Evolutionary conservation across 2,888 invertebrate species (phyloP), one percentile per base, ranked within the genome.

Genomic region (Xanthia icteritia): DNA sequence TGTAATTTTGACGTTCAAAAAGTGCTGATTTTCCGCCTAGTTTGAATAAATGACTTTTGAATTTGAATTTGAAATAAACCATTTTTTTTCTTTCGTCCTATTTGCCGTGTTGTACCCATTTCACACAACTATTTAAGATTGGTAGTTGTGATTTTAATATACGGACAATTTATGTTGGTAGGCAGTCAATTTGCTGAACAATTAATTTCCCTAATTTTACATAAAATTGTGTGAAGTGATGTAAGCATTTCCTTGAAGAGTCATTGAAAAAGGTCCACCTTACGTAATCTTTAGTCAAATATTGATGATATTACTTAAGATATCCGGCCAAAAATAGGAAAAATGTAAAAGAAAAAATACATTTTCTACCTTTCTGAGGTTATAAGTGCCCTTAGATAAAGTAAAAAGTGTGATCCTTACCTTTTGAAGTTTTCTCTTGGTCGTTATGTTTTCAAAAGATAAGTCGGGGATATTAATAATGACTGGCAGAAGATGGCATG

Each of bases 351-450:
- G 56, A 54, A 70, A 84, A 81, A 64, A 56, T 15, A 71, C 67
- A 20, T 83, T 78, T 81, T 80, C 54, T 45, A 73, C 81, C 79
- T 83, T 71, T 81, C 70, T 85, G 67, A 82, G 82, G 81, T 65
- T 84, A 67, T 64, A 85, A 82, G 82, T 68, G 81, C 82, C 63
- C 67, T 74, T 48, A 64, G 60, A 70, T 51, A 45, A 80, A 84
- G 82, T 67, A 80, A 80, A 75, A 81, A 81, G 81, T 71, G 71
- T 81, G 81, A 81, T 85, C 75, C 66, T 81, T 81, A 75, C 81
- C 84, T 82, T 82, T 82, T 81, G 81, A 81, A 81, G 71, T 72
- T 84, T 65, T 74, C 48, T 65, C 42, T 67, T 74, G 67, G 85
- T 60, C 75, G 75, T 81, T 69, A 75, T 48, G 56, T 75, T 85